A percentile compares a stretch with the other conserved stretches of the same genome.
These are phyloP conservation scores for Neotoma lepida DNA, from an alignment of 2,113 vertebrate species.

Conservation along the genomic window DNA sequence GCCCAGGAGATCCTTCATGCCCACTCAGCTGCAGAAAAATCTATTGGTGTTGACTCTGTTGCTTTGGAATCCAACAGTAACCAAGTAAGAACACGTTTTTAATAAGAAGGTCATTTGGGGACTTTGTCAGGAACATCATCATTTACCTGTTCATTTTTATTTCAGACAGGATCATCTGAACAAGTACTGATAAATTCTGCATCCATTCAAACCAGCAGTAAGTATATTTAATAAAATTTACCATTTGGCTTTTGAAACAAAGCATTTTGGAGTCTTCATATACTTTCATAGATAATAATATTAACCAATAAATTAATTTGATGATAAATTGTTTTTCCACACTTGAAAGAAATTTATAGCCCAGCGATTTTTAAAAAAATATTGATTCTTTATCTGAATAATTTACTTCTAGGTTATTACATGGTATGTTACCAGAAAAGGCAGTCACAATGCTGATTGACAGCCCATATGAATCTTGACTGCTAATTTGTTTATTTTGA, in stretches of 20 bases:
- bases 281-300: slow-evolving; percentile 35
- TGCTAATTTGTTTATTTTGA: slow-evolving; percentile 39
- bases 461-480: slow-evolving; percentile 30
- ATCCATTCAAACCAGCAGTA: slow-evolving; percentile 87
- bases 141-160: slow-evolving; percentile 80
- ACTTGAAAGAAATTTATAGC: slow-evolving; percentile 7
- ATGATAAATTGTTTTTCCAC: slow-evolving; percentile 21
- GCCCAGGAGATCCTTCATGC: slow-evolving; percentile 90
- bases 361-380: slow-evolving; percentile 10
- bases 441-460: slow-evolving; percentile 40
- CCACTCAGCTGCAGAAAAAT: slow-evolving; percentile 72
- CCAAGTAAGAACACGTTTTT: slow-evolving; percentile 78
- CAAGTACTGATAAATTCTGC: slow-evolving; percentile 90
- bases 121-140: slow-evolving; percentile 58
- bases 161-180: slow-evolving; percentile 90
- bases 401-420: slow-evolving; percentile 38
- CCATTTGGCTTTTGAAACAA: slow-evolving; percentile 60
- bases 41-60: slow-evolving; percentile 52
- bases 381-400: slow-evolving; percentile 51
- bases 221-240: slow-evolving; percentile 82
- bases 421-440: slow-evolving; percentile 56
- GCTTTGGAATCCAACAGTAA: slow-evolving; percentile 66
- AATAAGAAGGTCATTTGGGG: slow-evolving; percentile 50
- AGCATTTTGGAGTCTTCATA: slow-evolving; percentile 50
- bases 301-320: slow-evolving; percentile 49